phyloP scores from a whole-genome alignment of 2,888 invertebrate genomes.

The Alcis repandata region DNA sequence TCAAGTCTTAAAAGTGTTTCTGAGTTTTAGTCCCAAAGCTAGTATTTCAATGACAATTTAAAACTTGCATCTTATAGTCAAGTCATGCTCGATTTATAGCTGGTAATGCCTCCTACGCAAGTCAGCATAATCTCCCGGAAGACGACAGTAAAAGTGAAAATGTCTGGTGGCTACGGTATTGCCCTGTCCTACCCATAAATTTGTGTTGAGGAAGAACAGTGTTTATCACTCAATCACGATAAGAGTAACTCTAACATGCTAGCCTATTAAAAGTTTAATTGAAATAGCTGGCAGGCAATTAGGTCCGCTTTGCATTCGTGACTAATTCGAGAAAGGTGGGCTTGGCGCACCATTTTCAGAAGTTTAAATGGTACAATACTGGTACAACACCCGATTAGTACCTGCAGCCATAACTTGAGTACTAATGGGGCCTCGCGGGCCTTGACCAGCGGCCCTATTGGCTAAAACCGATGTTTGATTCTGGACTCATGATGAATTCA shows the following conservation, averaged over 20 bases:
- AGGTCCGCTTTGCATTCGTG: slow-evolving; percentile 13
- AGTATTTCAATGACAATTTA: too few relatives aligned
- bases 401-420: not conserved
- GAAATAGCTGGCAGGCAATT: not conserved
- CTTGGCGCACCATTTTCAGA: slow-evolving; percentile 20
- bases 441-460: too few relatives aligned
- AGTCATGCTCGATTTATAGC: too few relatives aligned
- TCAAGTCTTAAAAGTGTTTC: too few relatives aligned
- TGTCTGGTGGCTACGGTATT: not conserved
- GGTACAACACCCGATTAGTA: not conserved
- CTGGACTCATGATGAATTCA: too few relatives aligned
- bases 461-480: too few relatives aligned
- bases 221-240: not conserved
- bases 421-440: not conserved
- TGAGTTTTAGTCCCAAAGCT: too few relatives aligned
- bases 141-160: not conserved
- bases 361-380: not conserved
- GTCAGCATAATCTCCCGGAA: not conserved
- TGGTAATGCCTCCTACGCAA: not conserved
- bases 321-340: slow-evolving; percentile 24
- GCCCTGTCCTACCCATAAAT: not conserved
- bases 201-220: not conserved
- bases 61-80: too few relatives aligned
- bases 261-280: slow-evolving; percentile 2
- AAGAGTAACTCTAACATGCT: not conserved